A percentile compares a stretch with the other conserved stretches of the same genome.
These are phyloP conservation scores for Drosophila sucinea DNA, from an alignment of 1,140 invertebrate genomes.

Conservation along the genomic window DNA sequence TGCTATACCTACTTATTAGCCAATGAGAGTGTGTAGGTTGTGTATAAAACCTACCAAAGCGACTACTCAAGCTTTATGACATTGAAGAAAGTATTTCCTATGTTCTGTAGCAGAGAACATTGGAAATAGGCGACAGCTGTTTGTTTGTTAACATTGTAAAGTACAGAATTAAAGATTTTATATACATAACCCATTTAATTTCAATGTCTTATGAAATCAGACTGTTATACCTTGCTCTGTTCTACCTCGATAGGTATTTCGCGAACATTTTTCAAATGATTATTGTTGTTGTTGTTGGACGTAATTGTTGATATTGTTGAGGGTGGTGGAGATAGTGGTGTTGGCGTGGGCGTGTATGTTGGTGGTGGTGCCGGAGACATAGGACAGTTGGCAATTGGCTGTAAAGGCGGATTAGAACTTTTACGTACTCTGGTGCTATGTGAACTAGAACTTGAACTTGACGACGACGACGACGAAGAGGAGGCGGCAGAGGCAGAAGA, in stretches of 20 bases:
- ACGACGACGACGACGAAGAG: slow-evolving; percentile 58
- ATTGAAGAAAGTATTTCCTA: too few relatives aligned
- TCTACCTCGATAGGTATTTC: slow-evolving; percentile 83
- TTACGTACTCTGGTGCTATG: slow-evolving; percentile 78
- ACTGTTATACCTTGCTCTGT: slow-evolving; percentile 74
- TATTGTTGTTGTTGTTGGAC: slow-evolving; percentile 45
- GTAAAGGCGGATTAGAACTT: slow-evolving; percentile 75
- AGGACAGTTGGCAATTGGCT: slow-evolving; percentile 60
- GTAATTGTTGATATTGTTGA: slow-evolving; percentile 22
- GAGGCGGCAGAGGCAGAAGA: slow-evolving; percentile 43
- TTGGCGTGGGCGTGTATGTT: slow-evolving; percentile 26
- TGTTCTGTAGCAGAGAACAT: too few relatives aligned
- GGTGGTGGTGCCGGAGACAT: slow-evolving; percentile 53
- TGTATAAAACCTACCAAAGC: too few relatives aligned
- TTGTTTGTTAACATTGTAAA: neutral
- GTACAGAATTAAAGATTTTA: neutral
- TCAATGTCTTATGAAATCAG: neutral
- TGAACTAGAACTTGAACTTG: slow-evolving; percentile 58
- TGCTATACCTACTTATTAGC: neutral
- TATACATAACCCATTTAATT: neutral
- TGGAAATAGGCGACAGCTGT: too few relatives aligned
- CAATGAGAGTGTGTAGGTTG: too few relatives aligned
- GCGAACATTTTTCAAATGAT: slow-evolving; percentile 69
- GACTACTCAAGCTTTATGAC: too few relatives aligned
- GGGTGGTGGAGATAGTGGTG: slow-evolving; percentile 30